These are phyloP conservation scores for Drosophila lacicola DNA, from an alignment of 2,888 invertebrate species.

Conservation along the genomic window DNA sequence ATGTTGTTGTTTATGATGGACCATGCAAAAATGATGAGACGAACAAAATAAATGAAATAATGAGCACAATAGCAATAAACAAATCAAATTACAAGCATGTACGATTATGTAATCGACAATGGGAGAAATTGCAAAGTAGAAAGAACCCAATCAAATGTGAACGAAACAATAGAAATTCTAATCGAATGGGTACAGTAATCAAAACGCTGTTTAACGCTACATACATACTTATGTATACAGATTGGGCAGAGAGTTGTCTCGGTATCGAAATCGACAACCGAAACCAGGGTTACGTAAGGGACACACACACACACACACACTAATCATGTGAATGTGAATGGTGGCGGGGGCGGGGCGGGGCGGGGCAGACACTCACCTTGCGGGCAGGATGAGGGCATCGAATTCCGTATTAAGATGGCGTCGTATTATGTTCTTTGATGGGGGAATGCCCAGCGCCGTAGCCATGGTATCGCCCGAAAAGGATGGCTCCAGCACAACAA, in stretches of 20 bases:
- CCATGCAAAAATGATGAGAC: slow-evolving; percentile 33
- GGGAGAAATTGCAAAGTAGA: slow-evolving; percentile 31
- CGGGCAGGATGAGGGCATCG: slow-evolving; percentile 95
- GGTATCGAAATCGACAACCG: slow-evolving; percentile 2
- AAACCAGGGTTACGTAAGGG: slow-evolving; percentile 14
- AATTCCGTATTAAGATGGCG: slow-evolving; percentile 96
- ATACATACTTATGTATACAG: slow-evolving; percentile 53
- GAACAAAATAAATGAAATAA: slow-evolving; percentile 12
- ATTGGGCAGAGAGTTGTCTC: slow-evolving; percentile 10
- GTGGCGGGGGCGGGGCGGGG: background rate
- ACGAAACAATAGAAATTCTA: slow-evolving; percentile 49
- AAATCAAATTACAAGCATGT: slow-evolving; percentile 26
- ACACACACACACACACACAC: slow-evolving; percentile 30
- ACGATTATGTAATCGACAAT: slow-evolving; percentile 34
- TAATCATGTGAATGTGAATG: slow-evolving; percentile 9
- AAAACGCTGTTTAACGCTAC: slow-evolving; percentile 72
- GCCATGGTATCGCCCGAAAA: slow-evolving; percentile 98
- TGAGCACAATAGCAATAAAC: slow-evolving; percentile 18
- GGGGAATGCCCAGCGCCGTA: slow-evolving; percentile 95
- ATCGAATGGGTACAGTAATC: slow-evolving; percentile 50
- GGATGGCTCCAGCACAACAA: slow-evolving; percentile 96
- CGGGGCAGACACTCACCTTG: slow-evolving; percentile 89
- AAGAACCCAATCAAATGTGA: slow-evolving; percentile 43
- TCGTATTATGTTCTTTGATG: slow-evolving; percentile 96
- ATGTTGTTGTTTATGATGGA: slow-evolving; percentile 8